Percentiles rank a stretch among this genome's conserved stretches.
Evolutionary conservation across 2,113 vertebrate genomes (phyloP).

Genomic region (Lasiurus cinereus): DNA sequence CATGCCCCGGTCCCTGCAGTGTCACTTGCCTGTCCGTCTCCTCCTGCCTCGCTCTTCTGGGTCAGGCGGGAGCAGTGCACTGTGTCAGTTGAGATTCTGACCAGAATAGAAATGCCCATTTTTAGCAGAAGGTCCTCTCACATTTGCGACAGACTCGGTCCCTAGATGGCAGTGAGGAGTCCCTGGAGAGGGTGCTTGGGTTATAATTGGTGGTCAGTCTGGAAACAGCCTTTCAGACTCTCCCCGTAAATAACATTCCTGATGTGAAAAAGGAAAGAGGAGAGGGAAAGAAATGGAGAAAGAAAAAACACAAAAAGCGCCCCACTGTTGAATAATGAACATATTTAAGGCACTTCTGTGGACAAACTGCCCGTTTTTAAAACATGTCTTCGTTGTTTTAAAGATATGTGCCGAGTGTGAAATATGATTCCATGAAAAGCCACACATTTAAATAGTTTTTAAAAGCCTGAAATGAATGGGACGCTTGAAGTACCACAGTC

Average conservation of each 20-base stretch:
- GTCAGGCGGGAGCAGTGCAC: neutral
- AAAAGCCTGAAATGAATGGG: neutral
- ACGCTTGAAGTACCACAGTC: neutral
- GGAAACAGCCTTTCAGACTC: neutral
- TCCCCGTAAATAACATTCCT: neutral
- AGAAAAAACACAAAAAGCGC: too few species aligned
- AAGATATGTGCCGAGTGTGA: neutral
- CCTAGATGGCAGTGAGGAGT: neutral
- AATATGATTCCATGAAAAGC: neutral
- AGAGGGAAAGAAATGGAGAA: neutral
- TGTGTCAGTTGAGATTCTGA: neutral
- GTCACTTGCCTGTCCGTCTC: neutral
- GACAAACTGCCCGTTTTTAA: neutral
- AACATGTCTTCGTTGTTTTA: slow-evolving; percentile 51
- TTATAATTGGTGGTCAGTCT: neutral
- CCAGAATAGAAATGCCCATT: neutral
- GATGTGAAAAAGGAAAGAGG: neutral
- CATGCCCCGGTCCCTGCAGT: too few species aligned
- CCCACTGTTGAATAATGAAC: neutral
- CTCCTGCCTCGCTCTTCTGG: neutral
- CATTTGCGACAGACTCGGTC: neutral
- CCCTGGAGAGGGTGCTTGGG: slow-evolving; percentile 5
- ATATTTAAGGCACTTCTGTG: neutral
- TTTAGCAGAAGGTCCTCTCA: neutral
- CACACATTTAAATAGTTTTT: neutral